phyloP scores from a whole-genome alignment of 2,888 invertebrate genomes.

The Protonemura montana region DNA sequence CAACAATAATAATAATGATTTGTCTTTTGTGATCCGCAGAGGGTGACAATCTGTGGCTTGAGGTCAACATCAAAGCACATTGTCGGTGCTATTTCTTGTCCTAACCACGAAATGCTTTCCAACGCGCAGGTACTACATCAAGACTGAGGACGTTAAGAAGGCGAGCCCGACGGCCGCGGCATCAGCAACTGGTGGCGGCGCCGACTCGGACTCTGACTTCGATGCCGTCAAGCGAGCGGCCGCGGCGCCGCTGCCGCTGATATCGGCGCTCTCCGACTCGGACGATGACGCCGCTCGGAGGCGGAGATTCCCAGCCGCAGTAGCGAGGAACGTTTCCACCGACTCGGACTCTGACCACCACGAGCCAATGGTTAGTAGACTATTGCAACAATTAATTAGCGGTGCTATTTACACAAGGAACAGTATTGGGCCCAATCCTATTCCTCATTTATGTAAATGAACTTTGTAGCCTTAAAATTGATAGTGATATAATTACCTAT shows the following conservation, averaged over 20 bases:
- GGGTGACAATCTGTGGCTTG: too few relatives aligned
- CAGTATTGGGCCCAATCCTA: too few relatives aligned
- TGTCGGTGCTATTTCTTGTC: too few relatives aligned
- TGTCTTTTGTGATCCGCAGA: too few relatives aligned
- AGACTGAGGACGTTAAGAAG: constrained; percentile 51
- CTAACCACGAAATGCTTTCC: background rate
- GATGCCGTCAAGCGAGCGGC: constrained; percentile 65
- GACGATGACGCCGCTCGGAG: constrained; percentile 58
- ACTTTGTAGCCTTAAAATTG: too few relatives aligned
- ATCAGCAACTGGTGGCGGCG: constrained; percentile 55
- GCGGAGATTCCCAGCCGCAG: constrained; percentile 50
- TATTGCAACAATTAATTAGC: too few relatives aligned
- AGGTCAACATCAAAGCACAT: too few relatives aligned
- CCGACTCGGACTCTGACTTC: constrained; percentile 65
- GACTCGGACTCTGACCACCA: background rate
- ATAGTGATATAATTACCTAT: too few relatives aligned
- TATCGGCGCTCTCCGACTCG: constrained; percentile 70
- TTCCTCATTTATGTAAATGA: too few relatives aligned
- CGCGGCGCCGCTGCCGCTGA: constrained; percentile 58
- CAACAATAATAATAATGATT: too few relatives aligned
- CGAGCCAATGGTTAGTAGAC: background rate
- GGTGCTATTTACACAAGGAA: too few relatives aligned
- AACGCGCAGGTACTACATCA: constrained; percentile 55
- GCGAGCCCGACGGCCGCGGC: background rate
- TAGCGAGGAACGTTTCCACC: background rate